Base-by-base conservation (phyloP, 2,888 invertebrate species). In the Drosophila algonquin region DNA sequence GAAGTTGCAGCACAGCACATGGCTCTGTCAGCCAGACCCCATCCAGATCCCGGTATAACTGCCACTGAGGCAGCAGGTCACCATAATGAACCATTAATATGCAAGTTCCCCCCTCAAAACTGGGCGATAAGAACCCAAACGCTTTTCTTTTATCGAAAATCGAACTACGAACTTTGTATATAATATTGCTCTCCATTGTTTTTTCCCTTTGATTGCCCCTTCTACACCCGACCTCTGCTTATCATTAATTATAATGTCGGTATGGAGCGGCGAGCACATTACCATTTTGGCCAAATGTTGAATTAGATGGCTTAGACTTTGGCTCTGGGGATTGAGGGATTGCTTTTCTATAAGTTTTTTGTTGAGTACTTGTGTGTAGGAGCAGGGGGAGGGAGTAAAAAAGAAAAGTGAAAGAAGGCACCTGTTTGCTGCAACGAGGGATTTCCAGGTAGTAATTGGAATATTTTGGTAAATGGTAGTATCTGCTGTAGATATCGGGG, bases 1-100 rank as follows among this genome's bases (percentile, higher is more conserved):
- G 57, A 44, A 47, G 47, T 40, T 40, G 40, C 40, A n/a, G 40
- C 40, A 54, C 35, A 60, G 16, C 35, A 60, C 18, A 50, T 50
- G 81, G 24, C 24, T 45, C 68, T 65, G 21, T 57, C 59, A 58
- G 46, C 53, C 46, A 32, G 47, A 55, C 59, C 40, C 44, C 48
- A 56, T 54, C 55, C 32, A 56, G 8, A 46, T 55, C 32, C 61
- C 51, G 57, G 35, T 59, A 48, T 14, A 18, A 27, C 35, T 21
- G 58, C 60, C 74, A 72, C 77, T 75, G 75, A 70, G 83, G 83
- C 80, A 86, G 71, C 81, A 55, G 83, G 83, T 88, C 83, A 82
- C 78, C 80, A 88, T 85, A 87, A 85, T 82, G 88, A 83, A 87
- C 83, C 88, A 88, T 83, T 83, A 83, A 83, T 86, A 83, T 83